A percentile compares a stretch with the other conserved stretches of the same genome.
Evolutionary conservation across 2,113 vertebrate species (phyloP).

Genomic region (Rafetus swinhoei): DNA sequence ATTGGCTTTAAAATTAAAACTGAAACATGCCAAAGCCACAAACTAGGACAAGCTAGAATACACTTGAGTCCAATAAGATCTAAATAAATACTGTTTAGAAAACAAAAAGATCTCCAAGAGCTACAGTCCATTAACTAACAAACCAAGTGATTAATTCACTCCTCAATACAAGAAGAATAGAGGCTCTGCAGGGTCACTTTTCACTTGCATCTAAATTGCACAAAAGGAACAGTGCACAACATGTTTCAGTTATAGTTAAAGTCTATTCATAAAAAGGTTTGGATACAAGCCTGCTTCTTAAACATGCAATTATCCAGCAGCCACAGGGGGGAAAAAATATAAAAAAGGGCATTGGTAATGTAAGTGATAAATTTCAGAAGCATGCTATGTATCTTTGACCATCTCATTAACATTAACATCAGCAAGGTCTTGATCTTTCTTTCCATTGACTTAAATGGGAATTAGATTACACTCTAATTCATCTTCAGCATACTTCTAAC

Average conservation of each 20-base stretch:
- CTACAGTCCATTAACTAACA: not conserved
- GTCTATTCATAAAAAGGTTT: not conserved
- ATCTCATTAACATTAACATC: not conserved
- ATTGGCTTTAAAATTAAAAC: constrained; percentile 1
- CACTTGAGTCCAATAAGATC: constrained; percentile 12
- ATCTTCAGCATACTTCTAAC: not conserved
- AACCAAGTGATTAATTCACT: constrained; percentile 12
- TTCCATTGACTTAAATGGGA: not conserved
- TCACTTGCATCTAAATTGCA: constrained; percentile 1
- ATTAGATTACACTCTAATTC: not conserved
- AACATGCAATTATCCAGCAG: not conserved
- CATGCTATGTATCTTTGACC: constrained; percentile 14
- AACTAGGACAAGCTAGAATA: constrained; percentile 24
- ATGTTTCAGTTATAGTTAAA: not conserved
- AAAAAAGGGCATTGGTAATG: not conserved
- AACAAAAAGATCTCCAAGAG: constrained; percentile 16
- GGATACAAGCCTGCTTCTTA: not conserved
- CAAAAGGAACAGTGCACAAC: not conserved
- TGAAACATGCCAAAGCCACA: not conserved
- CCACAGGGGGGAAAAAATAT: not conserved
- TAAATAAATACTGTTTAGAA: constrained; percentile 3
- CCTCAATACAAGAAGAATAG: not conserved
- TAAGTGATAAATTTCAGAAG: not conserved
- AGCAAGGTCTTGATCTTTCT: not conserved
- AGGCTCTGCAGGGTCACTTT: not conserved